Evolutionary conservation across 1,140 invertebrate genomes (phyloP).

Genomic region (Batillaria attramentaria): DNA sequence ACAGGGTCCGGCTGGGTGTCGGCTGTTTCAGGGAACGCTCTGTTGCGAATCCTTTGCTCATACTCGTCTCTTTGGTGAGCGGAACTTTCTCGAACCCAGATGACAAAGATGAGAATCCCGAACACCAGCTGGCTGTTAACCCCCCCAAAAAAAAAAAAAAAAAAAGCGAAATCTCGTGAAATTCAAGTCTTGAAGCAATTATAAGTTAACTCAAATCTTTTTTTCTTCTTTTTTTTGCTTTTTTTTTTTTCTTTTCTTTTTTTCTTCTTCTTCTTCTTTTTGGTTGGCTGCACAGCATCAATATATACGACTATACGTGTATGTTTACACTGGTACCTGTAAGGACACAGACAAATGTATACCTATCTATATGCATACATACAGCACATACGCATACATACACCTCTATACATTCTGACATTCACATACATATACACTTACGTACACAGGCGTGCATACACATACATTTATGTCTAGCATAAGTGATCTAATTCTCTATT

Average conservation of each 20-base stretch:
- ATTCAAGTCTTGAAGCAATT: not conserved
- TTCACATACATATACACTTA: not conserved
- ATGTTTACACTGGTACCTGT: not conserved
- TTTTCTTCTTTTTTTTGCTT: not conserved
- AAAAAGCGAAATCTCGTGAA: not conserved
- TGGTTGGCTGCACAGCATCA: not conserved
- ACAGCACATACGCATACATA: not conserved
- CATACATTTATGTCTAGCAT: too few species aligned
- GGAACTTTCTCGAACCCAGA: conserved; percentile 31
- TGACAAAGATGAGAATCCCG: conserved; percentile 36
- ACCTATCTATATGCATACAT: not conserved
- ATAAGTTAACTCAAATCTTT: not conserved
- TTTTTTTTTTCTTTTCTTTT: not conserved
- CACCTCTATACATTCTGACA: not conserved
- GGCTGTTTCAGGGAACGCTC: not conserved
- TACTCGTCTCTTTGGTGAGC: conserved; percentile 30
- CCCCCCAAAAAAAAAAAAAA: not conserved
- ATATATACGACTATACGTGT: not conserved
- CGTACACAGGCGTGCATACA: too few species aligned
- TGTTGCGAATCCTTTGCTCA: not conserved
- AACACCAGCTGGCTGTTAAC: conserved; percentile 29
- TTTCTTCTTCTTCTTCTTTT: not conserved
- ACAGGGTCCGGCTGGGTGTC: not conserved
- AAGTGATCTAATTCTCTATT: too few species aligned
- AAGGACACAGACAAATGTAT: not conserved